Evolutionary conservation across 2,797 vertebrate genomes (phyloP), one percentile per base, ranked within the genome.

Genomic region (Tauraco hartlaubi): DNA sequence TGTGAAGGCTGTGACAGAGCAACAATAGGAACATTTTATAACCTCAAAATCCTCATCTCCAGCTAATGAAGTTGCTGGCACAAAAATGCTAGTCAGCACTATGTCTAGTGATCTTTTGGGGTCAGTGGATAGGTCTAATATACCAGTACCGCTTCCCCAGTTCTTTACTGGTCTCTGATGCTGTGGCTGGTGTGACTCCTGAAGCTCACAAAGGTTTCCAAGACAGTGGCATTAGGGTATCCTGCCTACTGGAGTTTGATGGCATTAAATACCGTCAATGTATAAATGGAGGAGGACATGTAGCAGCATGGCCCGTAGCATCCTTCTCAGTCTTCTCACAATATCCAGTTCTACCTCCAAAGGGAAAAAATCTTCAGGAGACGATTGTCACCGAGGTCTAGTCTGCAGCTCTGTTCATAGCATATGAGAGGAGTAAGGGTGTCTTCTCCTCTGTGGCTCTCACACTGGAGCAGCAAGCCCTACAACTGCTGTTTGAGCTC

Each of bases 391-490:
- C 35, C 23, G 33, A 51, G 12, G 22, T 48, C 39, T 25, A 12
- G 25, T 10, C 48, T 86, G 48, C 39, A 59, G 29, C 46, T 59
- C 58, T 43, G 44, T 61, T 89, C 43, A 81, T 19, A 43, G 17
- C 0, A 0, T 12, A 10, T 37, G 25, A 64, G 51, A 66, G 20
- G 51, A 66, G 20, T 71, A 59, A 74, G 1, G 0, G 13, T 18
- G 18, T 52, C 49, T 63, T 12, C 39, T 43, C 26, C 10, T 48
- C 79, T 28, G 23, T 56, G 39, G 64, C 33, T 58, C 55, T 69
- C 51, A 21, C 54, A 7, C 1, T 0, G 1, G 25, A 79, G 49
- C n/a, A 58, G n/a, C 3, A 1, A 83, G 61, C 39, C 37, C 52
- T 33, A 9, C 41, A 55, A 22, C 52, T 51, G 41, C 58, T 82